Evolutionary conservation across 2,888 invertebrate species (phyloP).

Genomic region (Phoronis australis): DNA sequence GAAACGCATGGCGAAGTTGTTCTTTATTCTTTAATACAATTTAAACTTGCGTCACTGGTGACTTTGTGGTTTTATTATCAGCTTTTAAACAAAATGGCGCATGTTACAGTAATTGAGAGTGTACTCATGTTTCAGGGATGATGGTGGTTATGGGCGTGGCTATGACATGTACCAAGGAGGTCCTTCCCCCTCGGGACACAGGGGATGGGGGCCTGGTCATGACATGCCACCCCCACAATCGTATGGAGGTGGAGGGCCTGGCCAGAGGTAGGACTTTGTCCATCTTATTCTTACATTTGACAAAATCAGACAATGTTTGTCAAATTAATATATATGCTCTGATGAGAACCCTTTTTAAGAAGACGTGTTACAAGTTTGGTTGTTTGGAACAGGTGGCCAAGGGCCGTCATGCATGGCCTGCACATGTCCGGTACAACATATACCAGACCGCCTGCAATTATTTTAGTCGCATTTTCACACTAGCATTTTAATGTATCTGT

Average conservation of each 20-base stretch:
- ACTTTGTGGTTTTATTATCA: too few relatives aligned
- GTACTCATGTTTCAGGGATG: slow-evolving; percentile 10
- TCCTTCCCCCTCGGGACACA: slow-evolving; percentile 12
- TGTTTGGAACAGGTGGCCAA: too few relatives aligned
- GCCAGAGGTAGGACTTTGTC: slow-evolving; percentile 22
- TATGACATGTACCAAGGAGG: slow-evolving; percentile 30
- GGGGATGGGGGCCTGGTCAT: slow-evolving; percentile 6
- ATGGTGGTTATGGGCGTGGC: slow-evolving; percentile 17
- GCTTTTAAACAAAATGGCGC: too few relatives aligned
- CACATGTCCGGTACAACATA: background rate
- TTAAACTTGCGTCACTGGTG: too few relatives aligned
- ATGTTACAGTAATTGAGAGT: too few relatives aligned
- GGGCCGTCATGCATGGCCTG: background rate
- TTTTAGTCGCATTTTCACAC: background rate
- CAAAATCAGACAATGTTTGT: background rate
- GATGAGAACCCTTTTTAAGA: background rate
- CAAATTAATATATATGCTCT: background rate
- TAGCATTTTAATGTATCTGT: too few relatives aligned
- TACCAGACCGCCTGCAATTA: background rate
- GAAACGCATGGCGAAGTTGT: too few relatives aligned
- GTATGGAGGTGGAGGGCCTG: slow-evolving; percentile 26
- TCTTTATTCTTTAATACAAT: too few relatives aligned
- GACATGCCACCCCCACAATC: slow-evolving; percentile 6
- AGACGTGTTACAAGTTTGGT: background rate
- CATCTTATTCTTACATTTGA: slow-evolving; percentile 13